phyloP scores from a whole-genome alignment of 1,140 invertebrate genomes.

The Trichonephila clavata region DNA sequence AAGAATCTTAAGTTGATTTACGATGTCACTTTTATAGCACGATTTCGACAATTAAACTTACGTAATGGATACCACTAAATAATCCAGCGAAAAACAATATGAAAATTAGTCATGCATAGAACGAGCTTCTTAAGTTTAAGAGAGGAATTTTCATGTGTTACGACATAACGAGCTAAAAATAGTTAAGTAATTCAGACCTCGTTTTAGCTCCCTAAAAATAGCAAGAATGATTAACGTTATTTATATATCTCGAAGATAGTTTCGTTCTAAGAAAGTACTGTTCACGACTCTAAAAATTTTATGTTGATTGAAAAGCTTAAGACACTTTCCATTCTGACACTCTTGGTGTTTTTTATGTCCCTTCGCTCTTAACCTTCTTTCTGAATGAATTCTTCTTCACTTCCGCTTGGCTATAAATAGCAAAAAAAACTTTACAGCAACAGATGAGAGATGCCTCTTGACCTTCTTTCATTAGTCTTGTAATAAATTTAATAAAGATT shows the following conservation, averaged over 20 bases:
- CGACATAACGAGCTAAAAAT: neutral
- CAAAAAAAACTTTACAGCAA: neutral
- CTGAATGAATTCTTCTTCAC: neutral
- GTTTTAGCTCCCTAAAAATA: constrained; percentile 2
- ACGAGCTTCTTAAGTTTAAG: neutral
- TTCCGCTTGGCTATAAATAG: constrained; percentile 21
- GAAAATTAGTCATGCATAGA: neutral
- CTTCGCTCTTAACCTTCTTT: constrained; percentile 1
- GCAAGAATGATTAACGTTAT: constrained; percentile 5
- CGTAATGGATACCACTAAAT: neutral
- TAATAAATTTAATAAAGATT: constrained; percentile 27
- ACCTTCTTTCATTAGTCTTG: neutral
- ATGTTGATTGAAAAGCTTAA: constrained; percentile 32
- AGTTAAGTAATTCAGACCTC: constrained; percentile 14
- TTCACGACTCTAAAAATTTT: constrained; percentile 12
- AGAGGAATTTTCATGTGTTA: neutral
- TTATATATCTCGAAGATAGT: constrained; percentile 26
- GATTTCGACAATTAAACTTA: neutral
- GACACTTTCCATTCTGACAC: constrained; percentile 30
- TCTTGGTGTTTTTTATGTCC: neutral
- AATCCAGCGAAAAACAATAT: neutral
- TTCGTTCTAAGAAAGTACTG: neutral
- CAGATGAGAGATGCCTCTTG: neutral
- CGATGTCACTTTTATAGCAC: neutral
- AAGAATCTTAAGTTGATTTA: no score